These are phyloP conservation scores for Graptemys geographica DNA, from an alignment of 2,797 vertebrate genomes.

Conservation along the genomic window DNA sequence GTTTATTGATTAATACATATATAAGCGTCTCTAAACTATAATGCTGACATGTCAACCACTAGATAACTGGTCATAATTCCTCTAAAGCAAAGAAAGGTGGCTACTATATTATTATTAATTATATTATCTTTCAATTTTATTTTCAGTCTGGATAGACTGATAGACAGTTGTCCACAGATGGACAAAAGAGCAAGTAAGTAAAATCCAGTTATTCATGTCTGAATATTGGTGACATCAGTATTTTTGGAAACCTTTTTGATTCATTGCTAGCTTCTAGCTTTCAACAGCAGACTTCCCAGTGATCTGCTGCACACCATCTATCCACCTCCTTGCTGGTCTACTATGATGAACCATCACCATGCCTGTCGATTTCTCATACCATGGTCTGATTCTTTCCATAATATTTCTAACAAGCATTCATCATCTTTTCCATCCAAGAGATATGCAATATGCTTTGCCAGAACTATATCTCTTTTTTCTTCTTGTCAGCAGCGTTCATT, in stretches of 20 bases:
- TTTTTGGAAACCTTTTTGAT: background rate
- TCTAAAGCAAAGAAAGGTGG: background rate
- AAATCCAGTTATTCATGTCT: background rate
- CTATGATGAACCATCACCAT: too few species aligned
- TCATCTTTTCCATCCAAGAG: too few species aligned
- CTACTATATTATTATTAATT: background rate
- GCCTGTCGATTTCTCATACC: too few species aligned
- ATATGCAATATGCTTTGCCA: too few species aligned
- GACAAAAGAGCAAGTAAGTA: background rate
- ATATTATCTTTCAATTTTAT: background rate
- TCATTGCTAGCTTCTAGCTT: background rate
- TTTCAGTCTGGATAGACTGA: background rate
- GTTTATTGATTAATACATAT: slow-evolving; percentile 1
- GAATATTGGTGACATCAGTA: background rate
- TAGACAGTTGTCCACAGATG: background rate
- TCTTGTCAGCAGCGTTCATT: too few species aligned
- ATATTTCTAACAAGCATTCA: too few species aligned
- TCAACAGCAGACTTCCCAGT: background rate
- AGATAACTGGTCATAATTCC: slow-evolving; percentile 25
- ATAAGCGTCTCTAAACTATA: slow-evolving; percentile 1
- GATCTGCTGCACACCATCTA: background rate
- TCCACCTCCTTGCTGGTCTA: background rate
- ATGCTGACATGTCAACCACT: slow-evolving; percentile 8
- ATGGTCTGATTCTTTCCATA: too few species aligned
- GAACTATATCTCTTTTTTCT: too few species aligned